phyloP scores from a whole-genome alignment of 1,140 invertebrate species.

The Polyergus mexicanus region DNA sequence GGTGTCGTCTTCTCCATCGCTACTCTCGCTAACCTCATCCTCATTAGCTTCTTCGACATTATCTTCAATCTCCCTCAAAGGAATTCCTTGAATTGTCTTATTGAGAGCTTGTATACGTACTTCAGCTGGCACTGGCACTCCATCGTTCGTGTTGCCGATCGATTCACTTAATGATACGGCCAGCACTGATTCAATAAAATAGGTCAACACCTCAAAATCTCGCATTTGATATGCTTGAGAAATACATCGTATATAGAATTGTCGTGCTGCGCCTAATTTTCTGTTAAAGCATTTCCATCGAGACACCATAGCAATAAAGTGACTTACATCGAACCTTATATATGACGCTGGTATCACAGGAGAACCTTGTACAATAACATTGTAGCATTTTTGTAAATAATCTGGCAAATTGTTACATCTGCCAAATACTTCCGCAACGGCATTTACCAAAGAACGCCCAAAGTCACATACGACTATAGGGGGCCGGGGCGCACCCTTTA shows the following conservation, averaged over 20 bases:
- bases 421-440: slow-evolving; percentile 25
- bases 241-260: background rate
- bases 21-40: background rate
- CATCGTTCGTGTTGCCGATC: background rate
- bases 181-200: slow-evolving; percentile 27
- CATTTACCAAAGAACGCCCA: background rate
- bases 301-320: slow-evolving; percentile 16
- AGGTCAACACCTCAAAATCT: background rate
- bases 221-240: slow-evolving; percentile 21
- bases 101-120: slow-evolving; percentile 34
- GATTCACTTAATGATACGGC: background rate
- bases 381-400: slow-evolving; percentile 20
- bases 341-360: background rate
- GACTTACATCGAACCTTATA: slow-evolving; percentile 27
- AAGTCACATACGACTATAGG: slow-evolving; percentile 58
- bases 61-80: slow-evolving; percentile 1
- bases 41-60: background rate
- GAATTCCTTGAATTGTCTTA: slow-evolving; percentile 48
- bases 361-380: background rate
- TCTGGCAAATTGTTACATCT: background rate
- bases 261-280: background rate
- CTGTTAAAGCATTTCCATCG: slow-evolving; percentile 4
- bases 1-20: background rate
- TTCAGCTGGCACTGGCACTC: slow-evolving; percentile 28
- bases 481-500: slow-evolving; percentile 5